Evolutionary conservation across 2,888 invertebrate species (phyloP).

Genomic region (Anodontia alba): DNA sequence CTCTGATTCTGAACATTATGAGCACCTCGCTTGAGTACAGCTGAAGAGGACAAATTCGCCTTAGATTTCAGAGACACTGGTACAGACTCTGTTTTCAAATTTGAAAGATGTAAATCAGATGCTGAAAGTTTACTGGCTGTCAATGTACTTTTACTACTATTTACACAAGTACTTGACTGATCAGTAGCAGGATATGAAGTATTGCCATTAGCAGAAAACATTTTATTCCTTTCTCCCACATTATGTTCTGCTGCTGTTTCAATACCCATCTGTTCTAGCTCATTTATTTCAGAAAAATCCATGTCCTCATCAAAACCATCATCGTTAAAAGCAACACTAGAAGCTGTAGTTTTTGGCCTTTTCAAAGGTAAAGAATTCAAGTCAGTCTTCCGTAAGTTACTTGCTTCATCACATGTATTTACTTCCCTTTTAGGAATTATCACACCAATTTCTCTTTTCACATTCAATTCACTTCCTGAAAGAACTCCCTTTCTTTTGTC

Average conservation of each 20-base stretch:
- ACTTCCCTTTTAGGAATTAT: not conserved
- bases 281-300: slow-evolving; percentile 4
- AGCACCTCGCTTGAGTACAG: not conserved
- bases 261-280: not conserved
- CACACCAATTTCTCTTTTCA: not conserved
- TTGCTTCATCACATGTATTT: not conserved
- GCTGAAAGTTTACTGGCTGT: not conserved
- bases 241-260: no score
- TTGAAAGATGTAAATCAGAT: not conserved
- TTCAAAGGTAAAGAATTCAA: not conserved
- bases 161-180: no score
- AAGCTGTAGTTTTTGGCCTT: not conserved
- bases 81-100: not conserved
- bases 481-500: not conserved
- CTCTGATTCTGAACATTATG: not conserved
- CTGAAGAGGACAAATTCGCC: not conserved
- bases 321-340: not conserved
- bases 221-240: no score
- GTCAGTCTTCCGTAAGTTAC: not conserved
- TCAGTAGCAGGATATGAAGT: no score
- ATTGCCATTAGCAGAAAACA: no score
- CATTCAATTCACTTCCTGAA: not conserved
- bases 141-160: not conserved
- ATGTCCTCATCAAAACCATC: not conserved
- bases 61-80: not conserved